Conservation (phyloP, 2,888 invertebrate species). For the Zeuzera pyrina region DNA sequence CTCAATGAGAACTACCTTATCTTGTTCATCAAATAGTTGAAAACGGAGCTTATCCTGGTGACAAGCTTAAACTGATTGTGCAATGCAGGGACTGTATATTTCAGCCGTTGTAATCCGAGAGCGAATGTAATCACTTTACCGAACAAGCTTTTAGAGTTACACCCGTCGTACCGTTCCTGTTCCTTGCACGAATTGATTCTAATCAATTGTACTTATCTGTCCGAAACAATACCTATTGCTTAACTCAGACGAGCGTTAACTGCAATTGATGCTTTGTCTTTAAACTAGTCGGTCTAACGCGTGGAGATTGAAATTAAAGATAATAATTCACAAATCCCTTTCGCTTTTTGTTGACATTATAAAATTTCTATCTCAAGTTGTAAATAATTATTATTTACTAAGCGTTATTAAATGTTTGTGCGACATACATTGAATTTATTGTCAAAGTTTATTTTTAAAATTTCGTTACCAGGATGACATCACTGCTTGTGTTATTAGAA, state of each 20-base stretch:
- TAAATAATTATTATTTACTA: not conserved
- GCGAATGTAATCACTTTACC: constrained; percentile 20
- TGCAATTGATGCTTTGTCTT: not conserved
- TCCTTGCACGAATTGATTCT: constrained; percentile 23
- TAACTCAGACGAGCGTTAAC: constrained; percentile 17
- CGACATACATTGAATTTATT: not conserved
- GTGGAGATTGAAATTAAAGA: not conserved
- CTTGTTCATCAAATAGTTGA: constrained; percentile 36
- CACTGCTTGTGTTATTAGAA: constrained; percentile 21
- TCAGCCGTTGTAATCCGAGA: constrained; percentile 34
- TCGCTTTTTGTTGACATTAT: too few species aligned
- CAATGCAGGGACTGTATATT: constrained; percentile 38
- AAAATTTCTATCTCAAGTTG: too few species aligned
- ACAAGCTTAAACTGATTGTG: too few species aligned
- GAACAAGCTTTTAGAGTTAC: too few species aligned
- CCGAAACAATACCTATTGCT: constrained; percentile 39
- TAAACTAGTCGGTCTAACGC: too few species aligned
- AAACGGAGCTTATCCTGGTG: constrained; percentile 12
- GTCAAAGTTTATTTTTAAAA: not conserved
- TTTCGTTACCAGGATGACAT: constrained; percentile 22
- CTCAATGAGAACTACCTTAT: too few species aligned
- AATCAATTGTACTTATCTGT: constrained; percentile 28
- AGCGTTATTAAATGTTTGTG: too few species aligned
- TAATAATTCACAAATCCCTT: too few species aligned
- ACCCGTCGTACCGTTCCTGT: constrained; percentile 24